phyloP scores from a whole-genome alignment of 2,797 vertebrate species.

The Acropternis orthonyx region DNA sequence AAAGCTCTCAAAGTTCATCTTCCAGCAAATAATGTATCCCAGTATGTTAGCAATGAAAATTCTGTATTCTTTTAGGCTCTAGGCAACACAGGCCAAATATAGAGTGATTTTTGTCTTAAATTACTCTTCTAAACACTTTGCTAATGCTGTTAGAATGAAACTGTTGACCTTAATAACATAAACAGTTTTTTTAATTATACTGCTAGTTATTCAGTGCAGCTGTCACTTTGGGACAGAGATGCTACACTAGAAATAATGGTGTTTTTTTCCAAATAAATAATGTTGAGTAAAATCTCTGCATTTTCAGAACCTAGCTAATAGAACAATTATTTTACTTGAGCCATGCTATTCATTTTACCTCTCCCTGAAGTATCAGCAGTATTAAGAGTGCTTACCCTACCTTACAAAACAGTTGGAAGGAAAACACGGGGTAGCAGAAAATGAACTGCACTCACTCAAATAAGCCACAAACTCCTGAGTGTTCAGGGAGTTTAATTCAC shows the following conservation, averaged over 20 bases:
- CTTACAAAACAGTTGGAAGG: not conserved
- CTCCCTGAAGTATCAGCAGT: not conserved
- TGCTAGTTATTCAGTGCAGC: not conserved
- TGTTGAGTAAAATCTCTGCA: not conserved
- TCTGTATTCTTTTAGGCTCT: not conserved
- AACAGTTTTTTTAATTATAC: accelerated
- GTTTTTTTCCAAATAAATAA: not conserved
- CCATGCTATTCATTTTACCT: not conserved
- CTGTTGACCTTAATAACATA: not conserved
- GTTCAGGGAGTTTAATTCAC: not conserved
- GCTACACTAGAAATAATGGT: not conserved
- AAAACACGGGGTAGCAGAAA: not conserved
- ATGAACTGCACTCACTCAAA: not conserved
- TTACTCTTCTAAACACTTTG: not conserved
- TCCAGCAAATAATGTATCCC: not conserved
- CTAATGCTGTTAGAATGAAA: not conserved
- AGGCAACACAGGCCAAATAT: not conserved
- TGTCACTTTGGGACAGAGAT: not conserved
- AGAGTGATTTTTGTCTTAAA: not conserved
- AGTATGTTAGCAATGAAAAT: not conserved
- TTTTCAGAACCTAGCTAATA: not conserved
- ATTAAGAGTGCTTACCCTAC: not conserved
- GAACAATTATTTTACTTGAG: not conserved
- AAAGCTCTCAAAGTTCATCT: not conserved
- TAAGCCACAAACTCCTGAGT: not conserved